A percentile compares a stretch with the other conserved stretches of the same genome.
These are phyloP conservation scores for Caenorhabditis japonica DNA, from an alignment of 2,888 invertebrate species.

Conservation along the genomic window DNA sequence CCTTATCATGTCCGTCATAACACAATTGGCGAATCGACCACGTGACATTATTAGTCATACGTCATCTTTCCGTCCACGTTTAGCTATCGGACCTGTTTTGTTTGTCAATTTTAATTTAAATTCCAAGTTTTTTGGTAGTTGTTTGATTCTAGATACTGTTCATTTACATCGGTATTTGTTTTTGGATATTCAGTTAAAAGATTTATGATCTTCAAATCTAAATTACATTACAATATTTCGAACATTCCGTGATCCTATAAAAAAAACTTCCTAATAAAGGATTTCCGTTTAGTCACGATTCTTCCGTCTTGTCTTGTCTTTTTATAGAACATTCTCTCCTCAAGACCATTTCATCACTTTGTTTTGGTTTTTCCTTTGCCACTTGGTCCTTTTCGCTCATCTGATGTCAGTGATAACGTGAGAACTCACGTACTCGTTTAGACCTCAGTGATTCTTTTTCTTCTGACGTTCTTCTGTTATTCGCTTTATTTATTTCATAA, in stretches of 20 bases:
- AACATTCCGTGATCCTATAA: no score
- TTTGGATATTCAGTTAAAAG: no score
- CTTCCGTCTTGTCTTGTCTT: neutral
- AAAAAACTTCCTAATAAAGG: no score
- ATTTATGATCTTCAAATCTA: no score
- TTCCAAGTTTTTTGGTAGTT: no score
- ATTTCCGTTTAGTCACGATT: conserved; percentile 12
- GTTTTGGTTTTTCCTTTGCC: conserved; percentile 21
- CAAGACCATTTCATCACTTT: conserved; percentile 40
- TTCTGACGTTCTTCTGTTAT: conserved; percentile 8
- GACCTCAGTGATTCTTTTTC: conserved; percentile 6
- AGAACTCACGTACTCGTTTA: conserved; percentile 33
- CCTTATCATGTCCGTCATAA: conserved; percentile 22
- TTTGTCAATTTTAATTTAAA: no score
- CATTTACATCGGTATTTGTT: no score
- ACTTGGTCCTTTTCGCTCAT: conserved; percentile 27
- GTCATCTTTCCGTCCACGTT: conserved; percentile 10
- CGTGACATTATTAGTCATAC: conserved; percentile 41
- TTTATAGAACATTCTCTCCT: conserved; percentile 6
- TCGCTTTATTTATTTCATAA: no score
- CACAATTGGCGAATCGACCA: conserved; percentile 10
- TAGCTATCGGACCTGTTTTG: no score
- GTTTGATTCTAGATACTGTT: no score
- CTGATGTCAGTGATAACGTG: conserved; percentile 42
- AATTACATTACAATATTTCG: no score